Conservation (phyloP, 2,797 vertebrate species). For the Intellagama lesueurii region DNA sequence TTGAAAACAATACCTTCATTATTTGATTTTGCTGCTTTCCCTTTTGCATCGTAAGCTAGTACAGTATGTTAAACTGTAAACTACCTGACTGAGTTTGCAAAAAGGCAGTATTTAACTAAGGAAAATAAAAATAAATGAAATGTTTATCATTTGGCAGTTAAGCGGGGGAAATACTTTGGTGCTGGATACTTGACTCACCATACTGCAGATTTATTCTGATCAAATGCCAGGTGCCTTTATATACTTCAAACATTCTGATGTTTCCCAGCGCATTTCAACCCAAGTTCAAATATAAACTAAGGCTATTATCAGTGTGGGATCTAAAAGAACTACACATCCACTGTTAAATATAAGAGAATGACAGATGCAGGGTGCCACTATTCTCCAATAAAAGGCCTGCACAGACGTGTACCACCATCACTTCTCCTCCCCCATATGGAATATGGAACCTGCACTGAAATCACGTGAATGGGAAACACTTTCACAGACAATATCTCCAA, state of each 20-base stretch:
- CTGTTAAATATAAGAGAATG: background rate
- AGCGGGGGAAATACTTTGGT: background rate
- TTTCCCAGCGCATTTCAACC: no score
- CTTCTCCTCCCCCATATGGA: background rate
- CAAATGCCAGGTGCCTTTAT: accelerated
- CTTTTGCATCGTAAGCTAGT: background rate
- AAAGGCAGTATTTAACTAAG: background rate
- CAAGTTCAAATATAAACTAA: background rate
- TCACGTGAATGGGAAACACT: background rate
- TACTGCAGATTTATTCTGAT: background rate
- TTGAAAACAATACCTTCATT: background rate
- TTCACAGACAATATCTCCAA: background rate
- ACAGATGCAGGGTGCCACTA: background rate
- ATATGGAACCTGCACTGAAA: background rate
- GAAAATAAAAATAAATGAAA: background rate
- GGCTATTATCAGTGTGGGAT: background rate
- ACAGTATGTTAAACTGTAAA: background rate
- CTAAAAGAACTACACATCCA: background rate
- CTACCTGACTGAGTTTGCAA: background rate
- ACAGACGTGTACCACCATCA: background rate
- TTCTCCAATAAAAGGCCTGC: background rate
- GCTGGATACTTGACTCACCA: background rate
- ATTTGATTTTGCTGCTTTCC: background rate
- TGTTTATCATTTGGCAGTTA: background rate
- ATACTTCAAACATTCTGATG: background rate